phyloP scores from a whole-genome alignment of 2,113 vertebrate genomes.

The Nycticorax nycticorax region DNA sequence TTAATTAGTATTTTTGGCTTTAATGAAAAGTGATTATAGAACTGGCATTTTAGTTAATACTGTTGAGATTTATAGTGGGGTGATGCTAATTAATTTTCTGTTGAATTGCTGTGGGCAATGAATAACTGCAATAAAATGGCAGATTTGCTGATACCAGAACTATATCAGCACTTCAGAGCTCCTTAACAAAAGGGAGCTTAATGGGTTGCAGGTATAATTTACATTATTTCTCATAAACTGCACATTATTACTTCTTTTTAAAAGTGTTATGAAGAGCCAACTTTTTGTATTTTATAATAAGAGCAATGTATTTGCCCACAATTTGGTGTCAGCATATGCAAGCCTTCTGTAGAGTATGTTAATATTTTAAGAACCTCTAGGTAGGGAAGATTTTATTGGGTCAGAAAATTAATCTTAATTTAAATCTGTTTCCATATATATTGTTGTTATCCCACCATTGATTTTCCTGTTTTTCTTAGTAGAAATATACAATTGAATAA shows the following conservation, averaged over 20 bases:
- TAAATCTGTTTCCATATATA: not conserved
- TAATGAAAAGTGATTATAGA: conserved; percentile 84
- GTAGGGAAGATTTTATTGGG: not conserved
- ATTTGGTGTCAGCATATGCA: conserved; percentile 48
- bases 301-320: conserved; percentile 45
- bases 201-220: conserved; percentile 72
- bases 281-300: conserved; percentile 60
- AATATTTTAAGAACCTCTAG: conserved; percentile 15
- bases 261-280: conserved; percentile 37
- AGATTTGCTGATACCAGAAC: conserved; percentile 73
- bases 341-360: conserved; percentile 20
- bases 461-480: conserved; percentile 11
- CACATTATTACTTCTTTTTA: conserved; percentile 66
- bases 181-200: conserved; percentile 72
- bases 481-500: not conserved
- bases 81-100: conserved; percentile 83
- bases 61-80: conserved; percentile 78
- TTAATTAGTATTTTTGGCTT: conserved; percentile 87
- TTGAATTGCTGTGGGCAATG: conserved; percentile 71
- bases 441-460: not conserved
- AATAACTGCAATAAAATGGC: conserved; percentile 74
- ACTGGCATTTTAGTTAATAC: conserved; percentile 85
- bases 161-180: conserved; percentile 71
- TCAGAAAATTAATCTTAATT: not conserved
- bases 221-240: conserved; percentile 58